phyloP scores from a whole-genome alignment of 2,797 vertebrate species.

The Masticophis lateralis region DNA sequence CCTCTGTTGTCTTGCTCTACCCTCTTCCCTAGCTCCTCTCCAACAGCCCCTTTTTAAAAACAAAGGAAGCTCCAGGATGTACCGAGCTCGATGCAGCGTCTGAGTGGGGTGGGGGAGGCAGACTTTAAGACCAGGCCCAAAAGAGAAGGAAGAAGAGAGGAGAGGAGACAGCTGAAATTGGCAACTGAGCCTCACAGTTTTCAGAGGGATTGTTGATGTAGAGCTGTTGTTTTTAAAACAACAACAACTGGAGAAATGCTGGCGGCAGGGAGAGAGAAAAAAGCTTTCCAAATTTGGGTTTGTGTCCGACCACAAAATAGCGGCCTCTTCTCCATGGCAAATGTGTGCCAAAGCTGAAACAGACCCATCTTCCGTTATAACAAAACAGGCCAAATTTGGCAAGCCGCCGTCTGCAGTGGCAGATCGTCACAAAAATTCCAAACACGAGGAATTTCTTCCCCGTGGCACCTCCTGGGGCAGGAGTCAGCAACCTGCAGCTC shows the following conservation, averaged over 20 bases:
- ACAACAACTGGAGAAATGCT: neutral
- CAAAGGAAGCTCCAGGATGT: constrained; percentile 77
- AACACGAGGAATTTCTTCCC: neutral
- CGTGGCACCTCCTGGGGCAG: neutral
- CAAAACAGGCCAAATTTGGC: neutral
- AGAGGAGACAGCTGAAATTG: neutral
- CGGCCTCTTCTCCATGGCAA: neutral
- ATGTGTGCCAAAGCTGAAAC: neutral
- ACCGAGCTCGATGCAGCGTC: constrained; percentile 57
- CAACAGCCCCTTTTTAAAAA: constrained; percentile 81
- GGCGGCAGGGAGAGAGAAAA: no score
- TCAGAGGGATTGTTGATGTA: neutral
- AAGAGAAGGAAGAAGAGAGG: constrained; percentile 4
- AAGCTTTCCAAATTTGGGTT: constrained; percentile 12
- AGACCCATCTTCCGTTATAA: neutral
- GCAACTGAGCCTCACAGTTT: neutral
- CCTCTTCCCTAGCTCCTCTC: neutral
- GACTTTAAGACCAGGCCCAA: neutral
- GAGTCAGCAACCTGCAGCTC: no score
- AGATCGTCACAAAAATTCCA: neutral
- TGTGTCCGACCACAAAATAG: neutral
- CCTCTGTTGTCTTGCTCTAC: no score
- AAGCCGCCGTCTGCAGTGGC: neutral
- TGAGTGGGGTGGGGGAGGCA: constrained; percentile 5
- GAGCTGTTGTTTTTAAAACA: neutral